Evolutionary conservation across 2,888 invertebrate genomes (phyloP), one percentile per base, ranked within the genome.

Genomic region (Andrena praecox): DNA sequence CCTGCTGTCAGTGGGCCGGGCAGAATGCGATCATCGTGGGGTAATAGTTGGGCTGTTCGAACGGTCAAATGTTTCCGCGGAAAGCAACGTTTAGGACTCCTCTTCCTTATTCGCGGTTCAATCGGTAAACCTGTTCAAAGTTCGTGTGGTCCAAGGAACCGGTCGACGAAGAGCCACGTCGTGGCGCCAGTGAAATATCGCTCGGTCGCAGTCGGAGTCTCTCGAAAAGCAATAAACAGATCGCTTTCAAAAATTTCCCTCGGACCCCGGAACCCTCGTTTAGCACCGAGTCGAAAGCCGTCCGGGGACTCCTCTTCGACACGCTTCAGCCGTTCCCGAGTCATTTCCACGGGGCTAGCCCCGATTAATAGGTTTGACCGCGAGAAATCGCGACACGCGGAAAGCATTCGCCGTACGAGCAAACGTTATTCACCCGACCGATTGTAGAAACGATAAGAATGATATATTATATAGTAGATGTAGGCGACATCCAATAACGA

Each of bases 161-260:
- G 10, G 10, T 24, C 24, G 56, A 24, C 62, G 64, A 74, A 62
- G 56, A 64, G 33, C 48, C 33, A 74, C 33, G 60, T 82, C 54
- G 50, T 75, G 71, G 73, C 72, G 78, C 82, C 80, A 35, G 54
- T 80, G 77, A 83, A 80, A 75, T 77, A 85, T 79, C 76, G 66
- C 60, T 77, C 56, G 76, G 24, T 74, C 76, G 76, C 82, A 72
- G 80, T 56, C 62, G 83, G 77, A 79, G 29, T 68, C 33, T 80
- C 50, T 62, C 24, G 62, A 59, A 63, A 68, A 73, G 60, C 52
- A 63, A 24, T 73, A 48, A 79, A 78, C 71, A 48, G 80, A 78
- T 85, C 82, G 77, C 80, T 85, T 84, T 85, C 63, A 54, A 63
- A 82, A 85, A 79, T 85, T 82, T 85, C 74, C 42, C 80, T 42